Evolutionary conservation across 2,888 invertebrate species (phyloP).

Genomic region (Furcula furcula): DNA sequence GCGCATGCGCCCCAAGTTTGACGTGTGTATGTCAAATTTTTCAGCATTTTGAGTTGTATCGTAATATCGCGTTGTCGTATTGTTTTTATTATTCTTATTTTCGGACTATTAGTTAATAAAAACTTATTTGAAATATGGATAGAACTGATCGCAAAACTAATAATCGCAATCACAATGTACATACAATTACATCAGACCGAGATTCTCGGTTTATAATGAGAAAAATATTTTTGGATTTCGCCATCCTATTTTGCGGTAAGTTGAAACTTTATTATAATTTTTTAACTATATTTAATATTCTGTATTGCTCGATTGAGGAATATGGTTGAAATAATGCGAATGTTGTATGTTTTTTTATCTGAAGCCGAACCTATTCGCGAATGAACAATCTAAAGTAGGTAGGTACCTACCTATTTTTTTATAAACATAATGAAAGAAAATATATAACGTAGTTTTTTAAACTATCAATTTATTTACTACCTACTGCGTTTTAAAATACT

Average conservation of each 20-base stretch:
- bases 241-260: slow-evolving; percentile 86
- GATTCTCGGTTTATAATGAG: slow-evolving; percentile 81
- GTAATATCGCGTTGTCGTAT: slow-evolving; percentile 48
- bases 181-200: slow-evolving; percentile 76
- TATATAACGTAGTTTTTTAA: too few species aligned
- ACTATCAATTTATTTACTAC: too few species aligned
- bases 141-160: slow-evolving; percentile 66
- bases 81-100: slow-evolving; percentile 38
- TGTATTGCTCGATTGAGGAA: neutral
- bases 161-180: slow-evolving; percentile 56
- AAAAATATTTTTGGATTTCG: slow-evolving; percentile 85
- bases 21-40: slow-evolving; percentile 46
- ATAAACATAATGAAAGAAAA: too few species aligned
- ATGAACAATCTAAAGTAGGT: too few species aligned
- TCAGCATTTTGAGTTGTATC: slow-evolving; percentile 51
- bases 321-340: neutral
- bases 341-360: neutral
- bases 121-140: slow-evolving; percentile 57
- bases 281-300: slow-evolving; percentile 12
- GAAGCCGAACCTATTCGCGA: too few species aligned
- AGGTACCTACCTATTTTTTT: too few species aligned
- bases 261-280: slow-evolving; percentile 30
- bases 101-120: slow-evolving; percentile 22
- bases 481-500: too few species aligned
- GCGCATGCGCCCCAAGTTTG: slow-evolving; percentile 69